Conservation (phyloP, 2,113 vertebrate species). For the Seriola quinqueradiata region DNA sequence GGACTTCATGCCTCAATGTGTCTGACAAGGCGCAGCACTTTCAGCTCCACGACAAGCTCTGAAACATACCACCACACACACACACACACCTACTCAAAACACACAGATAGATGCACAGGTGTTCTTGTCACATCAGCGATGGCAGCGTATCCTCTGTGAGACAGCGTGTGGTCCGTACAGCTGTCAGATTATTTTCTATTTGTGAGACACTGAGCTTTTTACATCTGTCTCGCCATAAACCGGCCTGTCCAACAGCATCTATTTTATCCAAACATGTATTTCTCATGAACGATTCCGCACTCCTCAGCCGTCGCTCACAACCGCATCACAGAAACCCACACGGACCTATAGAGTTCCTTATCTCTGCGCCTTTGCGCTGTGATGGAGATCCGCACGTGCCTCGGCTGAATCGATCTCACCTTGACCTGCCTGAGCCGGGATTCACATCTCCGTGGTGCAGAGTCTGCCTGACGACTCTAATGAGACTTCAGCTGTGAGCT, state of each 20-base stretch:
- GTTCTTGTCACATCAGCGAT: slow-evolving; percentile 37
- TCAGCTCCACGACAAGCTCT: background rate
- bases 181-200: slow-evolving; percentile 49
- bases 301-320: slow-evolving; percentile 1
- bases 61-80: slow-evolving; percentile 1
- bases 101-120: slow-evolving; percentile 21
- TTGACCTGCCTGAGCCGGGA: slow-evolving; percentile 47
- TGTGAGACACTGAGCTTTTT: slow-evolving; percentile 29
- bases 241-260: slow-evolving; percentile 26
- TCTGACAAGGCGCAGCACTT: slow-evolving; percentile 24
- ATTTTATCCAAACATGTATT: slow-evolving; percentile 5
- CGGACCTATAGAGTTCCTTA: background rate
- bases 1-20: slow-evolving; percentile 44
- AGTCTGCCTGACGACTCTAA: slow-evolving; percentile 32
- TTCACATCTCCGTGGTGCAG: slow-evolving; percentile 31
- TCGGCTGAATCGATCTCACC: slow-evolving; percentile 31
- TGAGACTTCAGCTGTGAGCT: background rate
- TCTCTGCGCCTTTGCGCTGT: slow-evolving; percentile 4
- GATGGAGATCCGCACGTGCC: slow-evolving; percentile 23
- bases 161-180: slow-evolving; percentile 26
- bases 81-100: background rate
- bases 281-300: background rate
- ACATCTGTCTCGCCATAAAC: slow-evolving; percentile 39
- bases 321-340: background rate
- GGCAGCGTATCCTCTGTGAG: background rate